These are phyloP conservation scores for Cassiopea andromeda DNA, from an alignment of 30 jellyfish, hydroid and myxozoan genomes.

Conservation along the genomic window DNA sequence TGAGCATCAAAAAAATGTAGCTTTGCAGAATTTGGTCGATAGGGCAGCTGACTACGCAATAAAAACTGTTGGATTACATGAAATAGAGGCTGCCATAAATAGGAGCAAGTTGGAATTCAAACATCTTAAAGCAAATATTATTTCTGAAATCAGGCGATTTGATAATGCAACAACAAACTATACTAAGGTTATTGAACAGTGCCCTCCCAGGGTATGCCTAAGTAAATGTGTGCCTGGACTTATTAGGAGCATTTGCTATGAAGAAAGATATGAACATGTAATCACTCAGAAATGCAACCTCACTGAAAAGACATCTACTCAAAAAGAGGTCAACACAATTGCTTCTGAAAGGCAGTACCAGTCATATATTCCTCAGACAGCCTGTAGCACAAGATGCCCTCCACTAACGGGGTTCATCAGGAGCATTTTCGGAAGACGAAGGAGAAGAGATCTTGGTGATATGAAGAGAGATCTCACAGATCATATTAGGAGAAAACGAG, in stretches of 20 bases:
- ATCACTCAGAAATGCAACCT: conserved; percentile 37
- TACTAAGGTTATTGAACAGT: conserved; percentile 33
- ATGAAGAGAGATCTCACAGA: no score
- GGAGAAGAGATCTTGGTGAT: neutral
- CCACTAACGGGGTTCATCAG: conserved; percentile 76
- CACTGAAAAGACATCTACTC: conserved; percentile 2
- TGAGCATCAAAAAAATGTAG: neutral
- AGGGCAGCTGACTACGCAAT: neutral
- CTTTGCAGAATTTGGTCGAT: neutral
- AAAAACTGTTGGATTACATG: neutral
- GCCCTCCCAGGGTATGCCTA: conserved; percentile 71
- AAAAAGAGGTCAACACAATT: conserved; percentile 21
- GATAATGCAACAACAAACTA: conserved; percentile 40
- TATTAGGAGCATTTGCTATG: conserved; percentile 30
- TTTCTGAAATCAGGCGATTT: neutral
- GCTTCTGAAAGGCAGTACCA: conserved; percentile 14
- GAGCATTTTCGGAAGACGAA: conserved; percentile 68
- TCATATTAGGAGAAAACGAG: conserved; percentile 36
- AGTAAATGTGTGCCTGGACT: conserved; percentile 73
- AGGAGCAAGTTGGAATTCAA: neutral
- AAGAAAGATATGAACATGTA: conserved; percentile 32
- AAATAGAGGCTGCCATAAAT: conserved; percentile 7
- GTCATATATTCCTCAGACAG: neutral
- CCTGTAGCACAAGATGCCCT: conserved; percentile 72
- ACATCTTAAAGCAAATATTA: neutral